Evolutionary conservation across 2,113 vertebrate genomes (phyloP).

Genomic region (Ceyx margarethae): DNA sequence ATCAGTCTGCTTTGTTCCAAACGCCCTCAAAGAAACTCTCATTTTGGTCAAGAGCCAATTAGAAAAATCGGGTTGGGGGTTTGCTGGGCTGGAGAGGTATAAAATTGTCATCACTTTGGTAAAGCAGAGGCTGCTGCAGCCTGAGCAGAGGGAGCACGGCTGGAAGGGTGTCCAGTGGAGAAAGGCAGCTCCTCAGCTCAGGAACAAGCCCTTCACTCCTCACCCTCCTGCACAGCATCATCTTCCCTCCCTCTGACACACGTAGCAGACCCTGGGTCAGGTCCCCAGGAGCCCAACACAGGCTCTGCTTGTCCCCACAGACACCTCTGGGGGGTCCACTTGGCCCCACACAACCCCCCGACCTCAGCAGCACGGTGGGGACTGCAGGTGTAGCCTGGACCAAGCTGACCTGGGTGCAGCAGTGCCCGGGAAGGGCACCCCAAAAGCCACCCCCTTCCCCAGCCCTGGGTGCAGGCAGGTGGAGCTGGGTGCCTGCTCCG

Average conservation of each 20-base stretch:
- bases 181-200: neutral
- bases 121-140: neutral
- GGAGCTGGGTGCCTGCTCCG: fast-evolving
- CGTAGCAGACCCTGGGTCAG: neutral
- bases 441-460: neutral
- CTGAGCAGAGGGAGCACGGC: neutral
- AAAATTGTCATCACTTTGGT: neutral
- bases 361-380: neutral
- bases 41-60: constrained; percentile 27
- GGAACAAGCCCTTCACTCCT: neutral
- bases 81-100: neutral
- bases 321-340: fast-evolving
- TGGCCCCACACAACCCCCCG: neutral
- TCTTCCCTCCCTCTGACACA: neutral
- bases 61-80: neutral
- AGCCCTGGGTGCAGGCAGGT: fast-evolving
- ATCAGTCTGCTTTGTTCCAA: neutral
- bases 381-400: fast-evolving
- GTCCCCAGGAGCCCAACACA: fast-evolving
- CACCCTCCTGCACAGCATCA: neutral
- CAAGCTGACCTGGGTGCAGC: fast-evolving
- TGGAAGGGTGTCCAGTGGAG: neutral
- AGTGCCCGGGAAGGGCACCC: fast-evolving
- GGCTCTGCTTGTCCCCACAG: neutral
- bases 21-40: neutral